Base-by-base conservation (phyloP, 2,888 invertebrate genomes). In the Rapana venosa region DNA sequence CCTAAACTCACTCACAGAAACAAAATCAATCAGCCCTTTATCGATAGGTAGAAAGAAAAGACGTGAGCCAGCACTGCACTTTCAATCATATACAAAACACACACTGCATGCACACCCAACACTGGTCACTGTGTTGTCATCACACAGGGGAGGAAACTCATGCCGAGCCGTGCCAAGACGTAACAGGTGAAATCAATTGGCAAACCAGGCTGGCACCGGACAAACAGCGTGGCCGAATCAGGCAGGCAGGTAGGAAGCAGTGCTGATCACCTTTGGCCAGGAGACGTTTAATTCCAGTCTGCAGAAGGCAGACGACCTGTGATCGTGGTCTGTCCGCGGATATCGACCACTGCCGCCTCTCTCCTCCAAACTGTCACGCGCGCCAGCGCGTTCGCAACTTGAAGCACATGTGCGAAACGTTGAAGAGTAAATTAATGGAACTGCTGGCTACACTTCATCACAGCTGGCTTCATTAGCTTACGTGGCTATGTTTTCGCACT, bases 311-410 rank as follows among this genome's bases (percentile, higher is more conserved):
- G n/a, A 22, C 26, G 6, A 79, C 5, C 32, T 32, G 20, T 79
- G 79, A 79, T 35, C n/a, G 32, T 35, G 30, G 32, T 74, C n/a
- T 6, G n/a, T 8, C 74, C 35, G 17, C 17, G 2, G 66, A 1
- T 79, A 79, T 79, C 79, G 79, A 79, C 79, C 79, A 74, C 74
- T n/a, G n/a, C 26, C 74, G n/a, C 74, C 74, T n/a, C 13, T 13
- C 74, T n/a, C n/a, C n/a, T 1, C 8, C 30, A 74, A 5, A n/a
- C 0, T 6, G 32, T 79, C 35, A 79, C 79, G 22, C 32, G 35
- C 79, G 35, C 20, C 66, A 66, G 20, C 35, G 5, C 79, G 15
- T 17, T 35, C 11, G 13, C 35, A 32, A 17, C 22, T 79, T 5
- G n/a, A 74, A n/a, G 74, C 22, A 74, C 74, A 74, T 74, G 74